These are phyloP conservation scores for Elysia chlorotica DNA, from an alignment of 1,140 invertebrate genomes.

Conservation along the genomic window DNA sequence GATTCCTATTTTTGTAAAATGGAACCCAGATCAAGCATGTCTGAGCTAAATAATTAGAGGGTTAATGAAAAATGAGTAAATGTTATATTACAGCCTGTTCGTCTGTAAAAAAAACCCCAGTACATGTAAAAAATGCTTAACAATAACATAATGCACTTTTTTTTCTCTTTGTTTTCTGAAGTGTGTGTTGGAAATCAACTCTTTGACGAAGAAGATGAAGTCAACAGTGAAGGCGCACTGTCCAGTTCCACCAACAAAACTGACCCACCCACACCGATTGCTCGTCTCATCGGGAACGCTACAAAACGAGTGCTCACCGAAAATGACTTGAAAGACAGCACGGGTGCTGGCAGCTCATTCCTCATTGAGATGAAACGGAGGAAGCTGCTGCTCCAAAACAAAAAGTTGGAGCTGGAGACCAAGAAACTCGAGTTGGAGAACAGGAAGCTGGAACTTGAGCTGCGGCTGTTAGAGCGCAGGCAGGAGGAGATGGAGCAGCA, in stretches of 20 bases:
- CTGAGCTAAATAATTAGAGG: too few species aligned
- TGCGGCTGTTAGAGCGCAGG: conserved; percentile 12
- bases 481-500: neutral
- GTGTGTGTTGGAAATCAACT: conserved; percentile 2
- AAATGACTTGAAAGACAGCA: conserved; percentile 6
- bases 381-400: conserved; percentile 1
- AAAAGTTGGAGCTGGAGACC: conserved; percentile 16
- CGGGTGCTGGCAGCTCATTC: too few species aligned
- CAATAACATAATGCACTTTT: too few species aligned
- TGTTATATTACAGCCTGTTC: too few species aligned
- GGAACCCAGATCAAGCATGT: too few species aligned
- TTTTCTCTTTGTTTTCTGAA: conserved; percentile 2
- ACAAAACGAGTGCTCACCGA: conserved; percentile 9
- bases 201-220: conserved; percentile 12
- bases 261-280: conserved; percentile 8
- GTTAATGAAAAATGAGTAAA: too few species aligned
- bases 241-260: too few species aligned
- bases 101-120: too few species aligned
- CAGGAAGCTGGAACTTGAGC: conserved; percentile 16
- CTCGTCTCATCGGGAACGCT: conserved; percentile 13
- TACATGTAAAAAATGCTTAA: too few species aligned
- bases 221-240: neutral
- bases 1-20: too few species aligned
- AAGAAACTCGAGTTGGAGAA: conserved; percentile 16
- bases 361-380: too few species aligned